Conservation (phyloP, 2,113 vertebrate genomes). For the Saimiri boliviensis region DNA sequence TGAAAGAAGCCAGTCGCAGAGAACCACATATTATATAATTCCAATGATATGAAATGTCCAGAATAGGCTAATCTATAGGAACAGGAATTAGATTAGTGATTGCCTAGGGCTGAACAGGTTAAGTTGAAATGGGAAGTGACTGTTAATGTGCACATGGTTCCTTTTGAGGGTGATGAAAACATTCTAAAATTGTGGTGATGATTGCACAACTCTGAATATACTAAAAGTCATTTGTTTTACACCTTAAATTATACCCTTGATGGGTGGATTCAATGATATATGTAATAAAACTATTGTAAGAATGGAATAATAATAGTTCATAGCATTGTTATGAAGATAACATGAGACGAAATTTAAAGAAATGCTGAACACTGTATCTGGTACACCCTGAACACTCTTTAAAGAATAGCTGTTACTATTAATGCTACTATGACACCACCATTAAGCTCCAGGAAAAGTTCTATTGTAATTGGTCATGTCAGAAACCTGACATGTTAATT, state of each 20-base stretch:
- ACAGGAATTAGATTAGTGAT: neutral
- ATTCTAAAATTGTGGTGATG: neutral
- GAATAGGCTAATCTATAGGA: neutral
- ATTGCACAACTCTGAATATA: neutral
- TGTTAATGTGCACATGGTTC: neutral
- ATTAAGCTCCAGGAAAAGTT: neutral
- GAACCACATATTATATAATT: neutral
- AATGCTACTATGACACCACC: fast-evolving
- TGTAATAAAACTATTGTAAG: neutral
- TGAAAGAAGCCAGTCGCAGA: neutral
- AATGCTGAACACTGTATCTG: fast-evolving
- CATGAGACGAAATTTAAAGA: neutral
- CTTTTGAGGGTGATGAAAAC: neutral
- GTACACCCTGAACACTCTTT: fast-evolving
- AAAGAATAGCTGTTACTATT: fast-evolving
- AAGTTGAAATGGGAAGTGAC: neutral
- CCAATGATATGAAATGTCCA: neutral
- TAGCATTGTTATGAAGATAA: neutral
- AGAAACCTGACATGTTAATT: neutral
- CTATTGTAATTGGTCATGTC: neutral
- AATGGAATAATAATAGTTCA: neutral
- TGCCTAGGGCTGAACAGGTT: neutral
- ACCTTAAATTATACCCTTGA: neutral
- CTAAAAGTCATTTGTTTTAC: neutral
- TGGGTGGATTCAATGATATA: too few species aligned